Conservation (phyloP, 2,888 invertebrate species). For the Coremacera marginata region DNA sequence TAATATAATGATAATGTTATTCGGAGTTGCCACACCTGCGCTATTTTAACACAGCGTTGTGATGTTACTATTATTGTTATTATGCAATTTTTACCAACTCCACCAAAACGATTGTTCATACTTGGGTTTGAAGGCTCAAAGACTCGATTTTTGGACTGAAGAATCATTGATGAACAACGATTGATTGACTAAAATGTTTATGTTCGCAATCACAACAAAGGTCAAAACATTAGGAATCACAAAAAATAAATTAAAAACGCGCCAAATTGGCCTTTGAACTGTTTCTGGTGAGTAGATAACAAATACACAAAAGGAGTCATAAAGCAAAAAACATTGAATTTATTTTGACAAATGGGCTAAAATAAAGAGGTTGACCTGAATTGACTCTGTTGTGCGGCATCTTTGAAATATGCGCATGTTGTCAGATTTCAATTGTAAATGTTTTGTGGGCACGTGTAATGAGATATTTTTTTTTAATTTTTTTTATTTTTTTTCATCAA, state of each 20-base stretch:
- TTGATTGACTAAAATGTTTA: constrained; percentile 29
- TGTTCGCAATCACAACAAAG: constrained; percentile 8
- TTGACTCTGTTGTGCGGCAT: not conserved
- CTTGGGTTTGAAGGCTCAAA: not conserved
- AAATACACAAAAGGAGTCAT: not conserved
- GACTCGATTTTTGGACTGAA: not conserved
- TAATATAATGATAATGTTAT: constrained; percentile 13
- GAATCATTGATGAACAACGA: constrained; percentile 18
- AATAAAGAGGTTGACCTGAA: not conserved
- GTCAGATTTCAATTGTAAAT: too few species aligned
- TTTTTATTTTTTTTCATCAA: too few species aligned
- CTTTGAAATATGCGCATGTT: too few species aligned
- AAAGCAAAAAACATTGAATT: not conserved
- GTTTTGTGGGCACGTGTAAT: not conserved
- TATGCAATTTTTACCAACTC: constrained; percentile 22
- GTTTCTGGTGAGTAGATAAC: not conserved
- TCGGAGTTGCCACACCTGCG: constrained; percentile 29
- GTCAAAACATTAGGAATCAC: not conserved
- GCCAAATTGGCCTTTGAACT: constrained; percentile 13
- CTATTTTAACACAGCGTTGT: not conserved
- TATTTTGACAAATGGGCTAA: constrained; percentile 20
- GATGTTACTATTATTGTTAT: constrained; percentile 17
- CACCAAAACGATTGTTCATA: too few species aligned
- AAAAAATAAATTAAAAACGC: constrained; percentile 19
- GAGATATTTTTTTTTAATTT: too few species aligned